These are phyloP conservation scores for Blennius ocellaris DNA, from an alignment of 2,113 vertebrate genomes.

Conservation along the genomic window DNA sequence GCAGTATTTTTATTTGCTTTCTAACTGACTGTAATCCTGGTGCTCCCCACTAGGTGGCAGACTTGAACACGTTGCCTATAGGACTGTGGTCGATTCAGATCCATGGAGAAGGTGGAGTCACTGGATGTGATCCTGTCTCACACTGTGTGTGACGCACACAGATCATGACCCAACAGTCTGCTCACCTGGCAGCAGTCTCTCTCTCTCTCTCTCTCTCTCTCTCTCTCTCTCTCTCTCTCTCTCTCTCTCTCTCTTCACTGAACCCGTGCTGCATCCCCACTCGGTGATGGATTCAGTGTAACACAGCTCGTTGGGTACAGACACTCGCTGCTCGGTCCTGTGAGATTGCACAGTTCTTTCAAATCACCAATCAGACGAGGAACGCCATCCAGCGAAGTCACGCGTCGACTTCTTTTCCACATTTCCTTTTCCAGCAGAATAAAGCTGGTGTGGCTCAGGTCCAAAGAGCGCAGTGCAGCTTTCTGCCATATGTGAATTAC, in stretches of 20 bases:
- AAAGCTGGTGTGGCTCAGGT: background rate
- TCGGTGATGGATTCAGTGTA: slow-evolving; percentile 1
- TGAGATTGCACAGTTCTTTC: background rate
- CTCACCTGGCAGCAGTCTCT: slow-evolving; percentile 55
- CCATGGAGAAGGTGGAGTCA: slow-evolving; percentile 22
- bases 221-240: slow-evolving; percentile 50
- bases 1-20: too few relatives aligned
- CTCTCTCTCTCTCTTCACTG: slow-evolving; percentile 14
- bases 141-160: slow-evolving; percentile 60
- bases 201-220: slow-evolving; percentile 33
- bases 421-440: background rate
- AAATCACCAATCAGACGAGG: slow-evolving; percentile 2
- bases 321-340: background rate
- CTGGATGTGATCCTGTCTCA: slow-evolving; percentile 55
- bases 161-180: slow-evolving; percentile 58
- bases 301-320: background rate
- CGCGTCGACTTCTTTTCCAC: too few relatives aligned
- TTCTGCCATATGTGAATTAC: background rate
- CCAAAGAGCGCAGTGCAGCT: background rate
- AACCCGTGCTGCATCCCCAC: too few relatives aligned
- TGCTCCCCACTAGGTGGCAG: too few relatives aligned
- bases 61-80: too few relatives aligned
- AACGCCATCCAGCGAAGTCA: too few relatives aligned
- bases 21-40: too few relatives aligned
- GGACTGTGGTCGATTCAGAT: slow-evolving; percentile 10